Evolutionary conservation across 1,140 invertebrate genomes (phyloP), one percentile per base, ranked within the genome.

Genomic region (Solen grandis): DNA sequence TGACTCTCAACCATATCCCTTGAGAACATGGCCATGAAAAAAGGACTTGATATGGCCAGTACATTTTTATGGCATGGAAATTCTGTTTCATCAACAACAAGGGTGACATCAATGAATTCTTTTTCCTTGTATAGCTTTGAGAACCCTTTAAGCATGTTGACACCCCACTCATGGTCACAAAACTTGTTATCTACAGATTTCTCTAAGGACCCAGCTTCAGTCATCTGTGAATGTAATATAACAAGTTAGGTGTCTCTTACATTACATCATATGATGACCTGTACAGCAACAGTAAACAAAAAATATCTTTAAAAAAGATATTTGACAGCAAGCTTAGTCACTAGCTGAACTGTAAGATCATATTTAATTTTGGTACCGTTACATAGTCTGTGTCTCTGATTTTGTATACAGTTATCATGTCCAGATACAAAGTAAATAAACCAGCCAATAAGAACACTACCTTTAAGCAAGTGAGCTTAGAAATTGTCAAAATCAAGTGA

Each of bases 11-110:
- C 90, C 88, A 94, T 86, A 52, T 92, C 89, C 52, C 84, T 88
- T 13, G 87, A 88, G 80, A 94, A 94, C 93, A 94, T 94, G 5
- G 93, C 93, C 91, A 93, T 89, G 86, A 94, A 94, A 82, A 93
- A 94, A 4, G 93, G 91, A 85, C 93, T 93, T 46, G 93, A 93
- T 33, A 93, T 88, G 5, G 93, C 93, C 29, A 94, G 87, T 19
- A 94, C 93, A 86, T 92, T 92, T 81, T 90, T 91, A 81, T 94
- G 93, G 84, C 93, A 94, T 19, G 91, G 91, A 86, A 93, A 94
- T 62, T 92, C 92, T 81, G 84, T 73, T 10, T 88, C 87, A 36
- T 92, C 93, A 2, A 93, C 93, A 81, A 86, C 89, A 27, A 94
- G 75, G 4, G 90, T 91, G 8, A 94, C 90, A 87, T 94, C 93